phyloP scores from a whole-genome alignment of 1,140 invertebrate genomes.

The Drosophila athabasca region DNA sequence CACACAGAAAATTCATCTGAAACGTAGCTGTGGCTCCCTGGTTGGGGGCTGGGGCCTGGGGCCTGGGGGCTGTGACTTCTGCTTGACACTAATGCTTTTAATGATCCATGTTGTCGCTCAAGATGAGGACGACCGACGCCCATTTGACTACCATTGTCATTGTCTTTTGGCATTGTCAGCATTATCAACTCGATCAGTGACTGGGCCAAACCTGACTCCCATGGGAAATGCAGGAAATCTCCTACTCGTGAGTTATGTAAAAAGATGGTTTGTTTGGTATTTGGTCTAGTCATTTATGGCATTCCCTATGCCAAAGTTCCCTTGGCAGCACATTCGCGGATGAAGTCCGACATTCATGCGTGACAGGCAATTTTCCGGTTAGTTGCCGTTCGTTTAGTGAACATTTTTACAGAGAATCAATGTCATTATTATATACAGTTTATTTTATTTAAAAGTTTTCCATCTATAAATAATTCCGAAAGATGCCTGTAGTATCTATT shows the following conservation, averaged over 20 bases:
- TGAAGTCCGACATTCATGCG: too few relatives aligned
- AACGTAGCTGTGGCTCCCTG: constrained; percentile 8
- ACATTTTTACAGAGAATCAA: too few relatives aligned
- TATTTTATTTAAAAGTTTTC: too few relatives aligned
- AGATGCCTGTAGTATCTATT: too few relatives aligned
- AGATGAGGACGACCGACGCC: constrained; percentile 23
- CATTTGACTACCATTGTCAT: constrained; percentile 49
- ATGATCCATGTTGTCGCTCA: constrained; percentile 51
- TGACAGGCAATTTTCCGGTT: too few relatives aligned
- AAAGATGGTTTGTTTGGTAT: constrained; percentile 9
- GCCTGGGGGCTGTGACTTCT: constrained; percentile 39
- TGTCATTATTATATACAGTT: too few relatives aligned
- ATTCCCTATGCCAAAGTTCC: too few relatives aligned
- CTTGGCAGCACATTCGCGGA: too few relatives aligned
- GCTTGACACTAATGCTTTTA: constrained; percentile 50
- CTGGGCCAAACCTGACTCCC: constrained; percentile 25
- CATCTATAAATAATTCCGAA: too few relatives aligned
- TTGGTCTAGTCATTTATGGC: too few relatives aligned
- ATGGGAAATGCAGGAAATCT: constrained; percentile 13
- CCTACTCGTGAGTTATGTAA: constrained; percentile 18
- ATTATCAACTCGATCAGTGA: constrained; percentile 32
- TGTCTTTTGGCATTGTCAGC: constrained; percentile 27
- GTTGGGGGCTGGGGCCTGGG: constrained; percentile 7
- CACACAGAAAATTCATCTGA: constrained; percentile 35
- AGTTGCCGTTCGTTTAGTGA: too few relatives aligned